These are phyloP conservation scores for Athripsodes cinereus DNA, from an alignment of 2,888 invertebrate species.

Conservation along the genomic window DNA sequence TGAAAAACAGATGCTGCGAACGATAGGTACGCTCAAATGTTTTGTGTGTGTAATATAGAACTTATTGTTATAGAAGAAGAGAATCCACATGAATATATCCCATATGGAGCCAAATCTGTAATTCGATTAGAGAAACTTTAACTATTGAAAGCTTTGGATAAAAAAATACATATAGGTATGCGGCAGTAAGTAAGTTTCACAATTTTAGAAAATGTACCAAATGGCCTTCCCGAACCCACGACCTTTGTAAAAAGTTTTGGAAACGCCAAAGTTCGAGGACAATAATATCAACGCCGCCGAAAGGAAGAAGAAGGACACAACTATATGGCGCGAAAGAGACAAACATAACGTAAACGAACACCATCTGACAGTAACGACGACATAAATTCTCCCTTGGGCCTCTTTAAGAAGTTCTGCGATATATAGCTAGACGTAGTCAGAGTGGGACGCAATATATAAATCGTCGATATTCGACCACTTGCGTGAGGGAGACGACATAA, in stretches of 20 bases:
- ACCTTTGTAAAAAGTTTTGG: slow-evolving; percentile 1
- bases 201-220: too few relatives aligned
- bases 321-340: slow-evolving; percentile 8
- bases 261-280: slow-evolving; percentile 1
- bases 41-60: too few relatives aligned
- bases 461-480: slow-evolving; percentile 4
- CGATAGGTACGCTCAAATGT: too few relatives aligned
- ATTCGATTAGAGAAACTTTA: too few relatives aligned
- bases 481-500: slow-evolving; percentile 13
- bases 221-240: neutral
- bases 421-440: slow-evolving; percentile 16
- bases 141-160: too few relatives aligned
- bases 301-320: slow-evolving; percentile 7
- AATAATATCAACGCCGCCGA: slow-evolving; percentile 4
- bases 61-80: too few relatives aligned
- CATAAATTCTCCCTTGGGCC: slow-evolving; percentile 27
- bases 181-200: too few relatives aligned
- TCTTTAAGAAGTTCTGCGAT: slow-evolving; percentile 26
- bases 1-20: too few relatives aligned
- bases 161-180: too few relatives aligned
- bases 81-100: too few relatives aligned
- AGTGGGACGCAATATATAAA: slow-evolving; percentile 13
- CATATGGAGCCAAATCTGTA: too few relatives aligned
- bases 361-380: slow-evolving; percentile 28
- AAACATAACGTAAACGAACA: slow-evolving; percentile 22